phyloP scores from a whole-genome alignment of 1,140 invertebrate genomes.

The Sitobion miscanthi region DNA sequence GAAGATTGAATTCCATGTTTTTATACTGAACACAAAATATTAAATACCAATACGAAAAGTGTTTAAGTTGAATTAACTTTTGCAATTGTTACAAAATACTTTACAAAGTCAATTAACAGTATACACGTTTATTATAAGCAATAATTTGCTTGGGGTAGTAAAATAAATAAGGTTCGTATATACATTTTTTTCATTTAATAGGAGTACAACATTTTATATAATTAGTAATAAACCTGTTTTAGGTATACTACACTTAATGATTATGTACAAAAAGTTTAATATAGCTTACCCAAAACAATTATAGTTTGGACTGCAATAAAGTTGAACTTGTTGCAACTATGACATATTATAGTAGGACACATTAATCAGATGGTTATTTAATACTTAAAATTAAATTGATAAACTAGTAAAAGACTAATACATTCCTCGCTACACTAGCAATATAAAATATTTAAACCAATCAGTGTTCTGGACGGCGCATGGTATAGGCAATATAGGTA shows the following conservation, averaged over 20 bases:
- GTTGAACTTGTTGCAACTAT: neutral
- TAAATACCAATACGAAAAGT: too few species aligned
- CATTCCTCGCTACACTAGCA: neutral
- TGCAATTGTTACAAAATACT: too few species aligned
- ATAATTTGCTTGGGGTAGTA: neutral
- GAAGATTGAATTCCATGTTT: too few species aligned
- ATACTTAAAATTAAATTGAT: neutral
- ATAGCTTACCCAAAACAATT: neutral
- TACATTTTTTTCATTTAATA: neutral
- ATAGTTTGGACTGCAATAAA: neutral
- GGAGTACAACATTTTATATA: neutral
- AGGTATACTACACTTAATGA: neutral
- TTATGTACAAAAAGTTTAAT: neutral
- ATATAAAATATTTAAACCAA: neutral
- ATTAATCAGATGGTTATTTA: neutral
- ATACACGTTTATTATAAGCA: neutral
- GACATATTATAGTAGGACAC: neutral
- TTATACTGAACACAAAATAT: too few species aligned
- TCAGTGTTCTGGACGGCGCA: neutral
- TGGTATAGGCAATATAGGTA: neutral
- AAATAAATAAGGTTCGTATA: neutral
- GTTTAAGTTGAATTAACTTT: too few species aligned
- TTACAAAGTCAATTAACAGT: too few species aligned
- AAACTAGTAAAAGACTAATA: neutral
- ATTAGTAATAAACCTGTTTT: neutral